Percentiles rank a stretch among this genome's conserved stretches.
These are phyloP conservation scores for Aethes cnicana DNA, from an alignment of 2,888 invertebrate species.

Conservation along the genomic window DNA sequence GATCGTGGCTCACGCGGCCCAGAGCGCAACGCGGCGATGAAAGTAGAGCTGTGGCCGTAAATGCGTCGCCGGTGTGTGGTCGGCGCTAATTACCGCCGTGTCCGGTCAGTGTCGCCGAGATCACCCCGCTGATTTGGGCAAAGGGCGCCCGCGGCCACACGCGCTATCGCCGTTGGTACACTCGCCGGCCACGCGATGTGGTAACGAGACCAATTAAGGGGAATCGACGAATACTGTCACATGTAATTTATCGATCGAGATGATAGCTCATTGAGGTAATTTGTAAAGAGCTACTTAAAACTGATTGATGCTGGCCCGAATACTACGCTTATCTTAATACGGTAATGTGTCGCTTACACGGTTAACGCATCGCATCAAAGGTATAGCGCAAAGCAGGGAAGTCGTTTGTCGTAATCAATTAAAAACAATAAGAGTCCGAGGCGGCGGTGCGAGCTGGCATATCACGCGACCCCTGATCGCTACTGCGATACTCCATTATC, in stretches of 20 bases:
- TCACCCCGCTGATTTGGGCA: constrained; percentile 60
- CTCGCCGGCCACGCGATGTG: constrained; percentile 51
- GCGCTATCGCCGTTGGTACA: constrained; percentile 51
- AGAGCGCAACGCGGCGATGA: constrained; percentile 48
- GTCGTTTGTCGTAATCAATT: constrained; percentile 44
- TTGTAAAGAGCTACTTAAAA: constrained; percentile 43
- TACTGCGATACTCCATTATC: constrained; percentile 47
- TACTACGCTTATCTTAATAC: constrained; percentile 20
- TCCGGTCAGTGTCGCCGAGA: constrained; percentile 60
- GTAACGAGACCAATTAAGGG: constrained; percentile 70
- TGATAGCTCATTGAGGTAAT: constrained; percentile 57
- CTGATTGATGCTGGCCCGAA: constrained; percentile 27
- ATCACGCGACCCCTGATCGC: constrained; percentile 61
- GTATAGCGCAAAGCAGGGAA: constrained; percentile 10
- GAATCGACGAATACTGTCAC: constrained; percentile 62
- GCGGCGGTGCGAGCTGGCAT: constrained; percentile 58
- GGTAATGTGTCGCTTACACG: constrained; percentile 5
- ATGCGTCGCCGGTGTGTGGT: constrained; percentile 57
- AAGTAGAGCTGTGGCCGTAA: constrained; percentile 42
- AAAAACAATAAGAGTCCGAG: constrained; percentile 55
- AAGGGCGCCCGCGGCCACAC: constrained; percentile 50
- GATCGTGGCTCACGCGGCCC: constrained; percentile 61
- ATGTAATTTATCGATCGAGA: constrained; percentile 60
- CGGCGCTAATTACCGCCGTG: constrained; percentile 57
- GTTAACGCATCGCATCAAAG: constrained; percentile 3